Evolutionary conservation across 2,113 vertebrate species (phyloP), one percentile per base, ranked within the genome.

Genomic region (Prochilodus magdalenae): DNA sequence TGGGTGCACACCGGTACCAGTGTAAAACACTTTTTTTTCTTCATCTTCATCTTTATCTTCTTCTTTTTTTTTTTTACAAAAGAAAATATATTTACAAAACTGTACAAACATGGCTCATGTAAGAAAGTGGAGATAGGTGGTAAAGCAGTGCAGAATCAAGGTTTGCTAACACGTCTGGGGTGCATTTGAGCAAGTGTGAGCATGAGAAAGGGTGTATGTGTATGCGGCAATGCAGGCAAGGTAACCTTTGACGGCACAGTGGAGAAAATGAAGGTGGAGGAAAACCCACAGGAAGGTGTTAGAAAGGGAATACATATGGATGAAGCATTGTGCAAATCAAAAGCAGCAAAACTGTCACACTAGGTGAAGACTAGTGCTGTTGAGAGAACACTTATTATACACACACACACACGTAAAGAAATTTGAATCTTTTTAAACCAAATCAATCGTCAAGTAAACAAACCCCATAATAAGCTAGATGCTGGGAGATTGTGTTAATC

Each of bases 31-130:
- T 80, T 40, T 62, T 33, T 65, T 27, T 66, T 72, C 14, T 51
- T 27, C 0, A 4, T 12, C 29, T 59, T n/a, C n/a, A n/a, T 71
- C 81, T 86, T 83, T 11, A 27, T 51, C n/a, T 60, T 62, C 5
- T 57, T 73, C 12, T 55, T 49, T 30, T 6, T 63, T 73, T 84
- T 86, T 85, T 90, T 49, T 26, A 84, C 91, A 91, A 91, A 93
- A 93, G n/a, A 90, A 84, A 63, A 63, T 82, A 78, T 91, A 89
- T 92, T 82, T 93, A 91, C 91, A 93, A 63, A 89, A 93, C 85
- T 81, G 86, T 91, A 93, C 90, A 91, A 84, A 88, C 66, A 83
- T 55, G n/a, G 63, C 74, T 79, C 60, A 29, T 53, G 85, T 80
- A 84, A 86, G 73, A 91, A 89, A 89, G 69, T 70, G 75, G 63